phyloP scores from a whole-genome alignment of 2,888 invertebrate species.

The Agrotis puta region DNA sequence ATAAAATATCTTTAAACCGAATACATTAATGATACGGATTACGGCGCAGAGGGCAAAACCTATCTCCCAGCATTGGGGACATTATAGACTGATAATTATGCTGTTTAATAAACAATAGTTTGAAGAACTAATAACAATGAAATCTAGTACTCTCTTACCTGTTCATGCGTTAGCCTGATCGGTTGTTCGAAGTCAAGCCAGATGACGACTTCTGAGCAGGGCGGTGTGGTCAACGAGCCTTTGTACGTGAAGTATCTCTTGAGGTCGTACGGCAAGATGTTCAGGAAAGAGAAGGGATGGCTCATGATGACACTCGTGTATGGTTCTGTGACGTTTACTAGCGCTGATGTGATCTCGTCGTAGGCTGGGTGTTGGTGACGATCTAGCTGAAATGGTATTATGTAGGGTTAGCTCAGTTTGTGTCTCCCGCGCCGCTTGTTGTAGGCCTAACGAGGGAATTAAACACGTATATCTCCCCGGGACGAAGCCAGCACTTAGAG shows the following conservation, averaged over 20 bases:
- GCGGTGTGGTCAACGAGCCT: slow-evolving; percentile 97
- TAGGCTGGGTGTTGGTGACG: slow-evolving; percentile 90
- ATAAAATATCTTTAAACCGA: not conserved
- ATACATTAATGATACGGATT: too few species aligned
- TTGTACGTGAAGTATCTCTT: slow-evolving; percentile 95
- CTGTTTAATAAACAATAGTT: not conserved
- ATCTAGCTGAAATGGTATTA: slow-evolving; percentile 79
- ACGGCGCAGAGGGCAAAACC: not conserved
- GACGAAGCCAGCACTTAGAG: too few species aligned
- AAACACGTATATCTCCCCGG: too few species aligned
- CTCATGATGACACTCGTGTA: slow-evolving; percentile 87
- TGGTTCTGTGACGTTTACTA: slow-evolving; percentile 90
- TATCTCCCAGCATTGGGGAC: not conserved
- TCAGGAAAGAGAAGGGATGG: slow-evolving; percentile 88
- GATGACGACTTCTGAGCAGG: slow-evolving; percentile 95
- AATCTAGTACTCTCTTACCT: slow-evolving; percentile 85
- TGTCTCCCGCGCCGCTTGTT: not conserved
- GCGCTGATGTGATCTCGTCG: slow-evolving; percentile 90
- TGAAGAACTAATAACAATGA: not conserved
- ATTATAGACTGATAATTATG: not conserved
- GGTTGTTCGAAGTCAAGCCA: slow-evolving; percentile 96
- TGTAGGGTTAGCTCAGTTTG: not conserved
- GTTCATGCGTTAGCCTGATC: slow-evolving; percentile 92
- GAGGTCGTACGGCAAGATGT: slow-evolving; percentile 89
- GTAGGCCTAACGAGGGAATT: too few species aligned